phyloP scores from a whole-genome alignment of 2,113 vertebrate genomes.

The Platichthys flesus region DNA sequence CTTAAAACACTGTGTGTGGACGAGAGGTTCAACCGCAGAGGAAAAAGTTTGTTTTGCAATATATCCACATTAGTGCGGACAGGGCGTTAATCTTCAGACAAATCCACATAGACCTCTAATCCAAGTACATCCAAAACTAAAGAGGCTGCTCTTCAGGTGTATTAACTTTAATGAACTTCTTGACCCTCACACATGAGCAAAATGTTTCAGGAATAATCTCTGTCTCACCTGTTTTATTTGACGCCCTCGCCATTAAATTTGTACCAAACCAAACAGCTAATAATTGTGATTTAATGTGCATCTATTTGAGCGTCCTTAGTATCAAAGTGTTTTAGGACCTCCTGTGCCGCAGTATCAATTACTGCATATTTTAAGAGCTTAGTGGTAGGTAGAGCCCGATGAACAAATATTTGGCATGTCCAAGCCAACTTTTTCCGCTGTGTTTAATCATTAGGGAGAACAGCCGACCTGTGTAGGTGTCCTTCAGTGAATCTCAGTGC shows the following conservation, averaged over 20 bases:
- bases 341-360: conserved; percentile 54
- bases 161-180: background rate
- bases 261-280: conserved; percentile 18
- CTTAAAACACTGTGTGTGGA: background rate
- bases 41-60: background rate
- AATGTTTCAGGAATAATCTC: background rate
- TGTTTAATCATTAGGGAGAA: conserved; percentile 66
- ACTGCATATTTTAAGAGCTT: conserved; percentile 74
- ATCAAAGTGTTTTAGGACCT: conserved; percentile 31
- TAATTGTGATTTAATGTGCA: conserved; percentile 40
- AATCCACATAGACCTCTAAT: background rate
- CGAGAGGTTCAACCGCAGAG: background rate
- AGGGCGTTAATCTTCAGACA: background rate
- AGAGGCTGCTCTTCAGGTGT: background rate
- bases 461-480: conserved; percentile 73
- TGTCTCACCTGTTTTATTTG: background rate
- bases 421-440: conserved; percentile 70
- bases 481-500: conserved; percentile 64
- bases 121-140: background rate
- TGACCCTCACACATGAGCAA: background rate
- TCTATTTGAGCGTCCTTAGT: conserved; percentile 38
- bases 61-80: background rate
- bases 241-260: conserved; percentile 6
- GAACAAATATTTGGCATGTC: conserved; percentile 78
- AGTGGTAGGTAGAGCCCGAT: conserved; percentile 71